Evolutionary conservation across 2,888 invertebrate genomes (phyloP), one percentile per base, ranked within the genome.

Genomic region (Pyrgus malvae): DNA sequence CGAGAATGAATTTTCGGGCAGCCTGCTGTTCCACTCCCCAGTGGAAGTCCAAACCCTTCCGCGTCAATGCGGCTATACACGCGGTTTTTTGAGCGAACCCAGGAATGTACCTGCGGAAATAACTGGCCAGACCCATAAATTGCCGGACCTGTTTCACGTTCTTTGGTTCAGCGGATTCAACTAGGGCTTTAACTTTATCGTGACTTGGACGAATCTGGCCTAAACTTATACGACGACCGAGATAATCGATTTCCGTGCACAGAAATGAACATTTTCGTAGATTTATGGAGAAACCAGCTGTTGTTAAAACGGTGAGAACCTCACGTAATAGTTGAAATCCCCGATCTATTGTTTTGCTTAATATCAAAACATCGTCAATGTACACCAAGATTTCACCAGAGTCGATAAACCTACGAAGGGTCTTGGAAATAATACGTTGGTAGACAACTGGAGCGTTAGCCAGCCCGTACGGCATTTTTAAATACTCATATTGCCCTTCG

Each of bases 241-340:
- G 35, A 27, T 66, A 68, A 17, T 68, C 65, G 0, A 66, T 41
- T 16, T 59, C 8, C 7, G 25, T 25, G 7, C 8, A 7, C 9
- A 25, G 9, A 8, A 25, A 25, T 25, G 25, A 25, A 25, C 25
- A 25, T 9, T 25, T n/a, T n/a, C n/a, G 7, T 9, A 25, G 9
- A 9, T 25, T 25, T 7, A 25, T 25, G 7, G 25, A 25, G 9
- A 25, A 25, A 8, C 25, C 25, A 25, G 25, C 25, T 7, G 49
- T 11, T 12, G 9, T 40, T 23, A 23, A 21, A 40, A 23, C 23
- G 21, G 9, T 12, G 6, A 25, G 3, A 25, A 25, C 25, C 8
- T 25, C 8, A 25, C 3, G 25, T 8, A 25, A 8, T 8, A 25
- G 8, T 8, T 6, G 6, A 25, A 25, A 8, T 8, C 25, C 25